Conservation (phyloP, 2,888 invertebrate species). For the Epiblema foenella region DNA sequence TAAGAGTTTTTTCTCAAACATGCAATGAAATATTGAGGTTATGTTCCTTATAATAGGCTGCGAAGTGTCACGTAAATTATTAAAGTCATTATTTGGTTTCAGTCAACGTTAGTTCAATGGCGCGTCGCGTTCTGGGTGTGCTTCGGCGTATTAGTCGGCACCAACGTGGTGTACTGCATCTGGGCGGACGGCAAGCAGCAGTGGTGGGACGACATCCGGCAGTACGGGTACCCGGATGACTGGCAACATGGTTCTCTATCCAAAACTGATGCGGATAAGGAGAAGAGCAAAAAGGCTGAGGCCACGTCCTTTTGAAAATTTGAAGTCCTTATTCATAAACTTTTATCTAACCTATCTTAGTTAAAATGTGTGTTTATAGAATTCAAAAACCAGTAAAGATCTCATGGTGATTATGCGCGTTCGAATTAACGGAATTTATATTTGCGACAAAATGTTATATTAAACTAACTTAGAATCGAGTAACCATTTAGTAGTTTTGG, state of each 20-base stretch:
- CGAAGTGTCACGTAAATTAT: background rate
- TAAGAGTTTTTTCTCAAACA: too few relatives aligned
- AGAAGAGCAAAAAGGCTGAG: constrained; percentile 71
- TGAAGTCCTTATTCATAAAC: background rate
- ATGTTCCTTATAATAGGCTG: too few relatives aligned
- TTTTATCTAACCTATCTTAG: background rate
- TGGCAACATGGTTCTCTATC: constrained; percentile 76
- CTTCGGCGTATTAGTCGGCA: constrained; percentile 86
- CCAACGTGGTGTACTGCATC: constrained; percentile 87
- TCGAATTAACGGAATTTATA: background rate
- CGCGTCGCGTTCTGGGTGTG: constrained; percentile 90
- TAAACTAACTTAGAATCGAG: too few relatives aligned
- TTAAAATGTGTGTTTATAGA: background rate
- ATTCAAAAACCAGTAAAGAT: background rate
- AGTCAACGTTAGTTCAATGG: constrained; percentile 88
- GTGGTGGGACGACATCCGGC: constrained; percentile 88
- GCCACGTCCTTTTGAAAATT: constrained; percentile 49
- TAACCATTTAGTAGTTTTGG: too few relatives aligned
- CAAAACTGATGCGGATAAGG: constrained; percentile 66
- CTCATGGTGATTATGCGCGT: background rate
- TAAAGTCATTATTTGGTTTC: constrained; percentile 55
- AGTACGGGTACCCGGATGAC: constrained; percentile 73
- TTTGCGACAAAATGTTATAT: too few relatives aligned
- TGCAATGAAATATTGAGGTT: too few relatives aligned
- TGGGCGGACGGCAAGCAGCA: constrained; percentile 90